These are phyloP conservation scores for Calyptommatus sinebrachiatus DNA, from an alignment of 2,113 vertebrate genomes.

Conservation along the genomic window DNA sequence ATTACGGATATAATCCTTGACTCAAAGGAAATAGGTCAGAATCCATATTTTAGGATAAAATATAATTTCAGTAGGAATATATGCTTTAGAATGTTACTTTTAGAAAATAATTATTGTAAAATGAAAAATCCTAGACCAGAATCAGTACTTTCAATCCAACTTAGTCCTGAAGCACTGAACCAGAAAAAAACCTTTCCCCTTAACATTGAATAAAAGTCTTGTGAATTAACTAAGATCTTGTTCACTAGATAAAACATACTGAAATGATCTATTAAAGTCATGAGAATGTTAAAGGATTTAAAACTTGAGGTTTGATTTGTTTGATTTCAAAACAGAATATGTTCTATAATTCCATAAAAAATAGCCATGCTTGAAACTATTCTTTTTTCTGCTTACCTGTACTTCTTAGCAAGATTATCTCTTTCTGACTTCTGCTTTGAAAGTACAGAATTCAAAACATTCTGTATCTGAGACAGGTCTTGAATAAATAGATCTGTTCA, in stretches of 20 bases:
- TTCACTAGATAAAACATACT: too few relatives aligned
- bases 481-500: slow-evolving; percentile 53
- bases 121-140: neutral
- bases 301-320: neutral
- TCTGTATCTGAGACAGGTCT: slow-evolving; percentile 64
- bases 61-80: too few relatives aligned
- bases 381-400: slow-evolving; percentile 62
- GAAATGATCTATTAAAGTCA: neutral
- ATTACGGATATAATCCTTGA: too few relatives aligned
- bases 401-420: slow-evolving; percentile 73
- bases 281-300: neutral
- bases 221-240: too few relatives aligned
- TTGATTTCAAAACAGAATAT: slow-evolving; percentile 1
- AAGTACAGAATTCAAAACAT: slow-evolving; percentile 67
- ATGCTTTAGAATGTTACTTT: too few relatives aligned
- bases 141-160: too few relatives aligned
- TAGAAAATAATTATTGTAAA: neutral
- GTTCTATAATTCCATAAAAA: neutral
- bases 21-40: too few relatives aligned
- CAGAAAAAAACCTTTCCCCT: too few relatives aligned
- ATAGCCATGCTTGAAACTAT: neutral
- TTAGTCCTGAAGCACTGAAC: too few relatives aligned
- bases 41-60: too few relatives aligned
- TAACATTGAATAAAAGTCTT: too few relatives aligned
- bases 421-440: slow-evolving; percentile 70